A percentile compares a stretch with the other conserved stretches of the same genome.
Evolutionary conservation across 2,797 vertebrate species (phyloP).

Genomic region (Cottoperca gobio): DNA sequence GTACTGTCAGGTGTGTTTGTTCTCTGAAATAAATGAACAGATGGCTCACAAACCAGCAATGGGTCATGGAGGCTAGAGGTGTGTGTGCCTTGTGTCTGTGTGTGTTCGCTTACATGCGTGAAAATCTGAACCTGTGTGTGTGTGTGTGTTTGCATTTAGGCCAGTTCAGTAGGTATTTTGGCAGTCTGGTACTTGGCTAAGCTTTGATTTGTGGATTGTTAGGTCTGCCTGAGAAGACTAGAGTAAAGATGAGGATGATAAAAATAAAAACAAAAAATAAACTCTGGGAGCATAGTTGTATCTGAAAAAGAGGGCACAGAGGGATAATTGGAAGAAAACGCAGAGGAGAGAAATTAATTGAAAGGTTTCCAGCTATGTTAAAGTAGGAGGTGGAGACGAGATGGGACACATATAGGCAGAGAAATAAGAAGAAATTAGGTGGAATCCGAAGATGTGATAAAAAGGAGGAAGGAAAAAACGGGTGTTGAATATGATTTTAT

Average conservation of each 20-base stretch:
- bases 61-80: constrained; percentile 56
- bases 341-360: background rate
- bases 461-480: background rate
- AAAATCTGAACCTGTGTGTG: constrained; percentile 13
- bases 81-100: constrained; percentile 36
- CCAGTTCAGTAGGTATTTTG: constrained; percentile 53
- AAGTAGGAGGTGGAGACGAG: background rate
- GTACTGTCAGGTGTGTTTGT: constrained; percentile 83
- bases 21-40: constrained; percentile 84
- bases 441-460: background rate
- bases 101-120: constrained; percentile 2
- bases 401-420: background rate
- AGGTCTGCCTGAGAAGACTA: constrained; percentile 38
- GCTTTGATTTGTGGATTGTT: constrained; percentile 42
- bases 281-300: constrained; percentile 22
- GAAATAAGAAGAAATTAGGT: background rate
- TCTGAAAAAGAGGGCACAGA: constrained; percentile 13
- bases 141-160: constrained; percentile 41
- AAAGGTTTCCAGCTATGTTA: constrained; percentile 24
- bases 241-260: constrained; percentile 39
- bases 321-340: constrained; percentile 32
- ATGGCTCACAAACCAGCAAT: constrained; percentile 73
- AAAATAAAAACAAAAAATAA: constrained; percentile 9
- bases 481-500: background rate
- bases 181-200: constrained; percentile 47